Percentiles rank a stretch among this genome's conserved stretches.
Conservation (phyloP, 2,888 invertebrate genomes). For the Callosobruchus maculatus region DNA sequence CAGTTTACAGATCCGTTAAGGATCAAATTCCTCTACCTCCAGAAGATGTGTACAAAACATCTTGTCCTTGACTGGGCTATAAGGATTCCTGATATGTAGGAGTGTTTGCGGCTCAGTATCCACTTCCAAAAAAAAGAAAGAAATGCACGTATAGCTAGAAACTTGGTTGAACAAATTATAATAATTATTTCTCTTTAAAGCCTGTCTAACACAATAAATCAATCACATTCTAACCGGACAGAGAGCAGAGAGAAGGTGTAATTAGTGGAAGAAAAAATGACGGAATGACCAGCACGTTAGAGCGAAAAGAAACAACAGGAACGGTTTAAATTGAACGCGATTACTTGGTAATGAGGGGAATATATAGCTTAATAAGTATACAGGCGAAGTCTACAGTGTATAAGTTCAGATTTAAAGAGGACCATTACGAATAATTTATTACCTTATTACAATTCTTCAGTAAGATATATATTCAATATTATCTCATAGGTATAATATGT, state of each 20-base stretch:
- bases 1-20: no score
- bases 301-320: neutral
- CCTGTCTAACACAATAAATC: neutral
- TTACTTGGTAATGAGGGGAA: neutral
- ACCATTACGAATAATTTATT: conserved; percentile 8
- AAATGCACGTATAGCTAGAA: neutral
- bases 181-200: neutral
- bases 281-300: neutral
- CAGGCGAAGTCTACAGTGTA: neutral
- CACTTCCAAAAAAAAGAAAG: neutral
- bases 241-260: neutral
- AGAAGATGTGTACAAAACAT: no score
- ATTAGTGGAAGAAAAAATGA: neutral
- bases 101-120: neutral
- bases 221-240: neutral
- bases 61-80: no score
- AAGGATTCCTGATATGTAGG: no score
- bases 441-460: neutral
- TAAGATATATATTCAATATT: neutral
- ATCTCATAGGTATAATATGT: neutral
- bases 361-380: neutral
- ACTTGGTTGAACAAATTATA: neutral
- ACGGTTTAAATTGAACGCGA: neutral
- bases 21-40: no score
- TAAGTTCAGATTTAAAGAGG: conserved; percentile 5